Evolutionary conservation across 37 sponge, comb jelly and placozoan genomes (phyloP).

Genomic region (Halichondria panicea): DNA sequence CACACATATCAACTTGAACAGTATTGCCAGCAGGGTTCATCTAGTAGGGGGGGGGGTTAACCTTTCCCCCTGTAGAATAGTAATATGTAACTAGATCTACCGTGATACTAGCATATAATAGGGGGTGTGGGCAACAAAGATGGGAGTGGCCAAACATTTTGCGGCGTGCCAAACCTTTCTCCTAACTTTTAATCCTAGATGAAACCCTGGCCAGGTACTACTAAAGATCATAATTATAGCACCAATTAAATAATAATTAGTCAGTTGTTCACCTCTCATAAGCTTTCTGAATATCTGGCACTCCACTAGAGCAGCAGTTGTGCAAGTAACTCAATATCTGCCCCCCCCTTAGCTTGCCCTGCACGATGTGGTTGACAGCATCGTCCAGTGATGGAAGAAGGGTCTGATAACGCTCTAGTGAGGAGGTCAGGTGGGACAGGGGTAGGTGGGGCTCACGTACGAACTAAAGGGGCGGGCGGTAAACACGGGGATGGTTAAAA

Average conservation of each 20-base stretch:
- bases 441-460: constrained; percentile 64
- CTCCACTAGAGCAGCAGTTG: constrained; percentile 64
- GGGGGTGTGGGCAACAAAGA: too few species aligned
- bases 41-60: too few species aligned
- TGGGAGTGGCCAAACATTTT: too few species aligned
- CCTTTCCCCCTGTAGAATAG: too few species aligned
- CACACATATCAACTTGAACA: not conserved
- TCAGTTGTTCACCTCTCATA: constrained; percentile 37
- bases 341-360: constrained; percentile 60
- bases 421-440: constrained; percentile 49
- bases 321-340: constrained; percentile 67
- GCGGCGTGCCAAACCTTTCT: too few species aligned
- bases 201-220: too few species aligned
- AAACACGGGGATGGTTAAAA: not conserved
- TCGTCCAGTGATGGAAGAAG: constrained; percentile 53
- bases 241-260: too few species aligned
- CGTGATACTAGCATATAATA: too few species aligned
- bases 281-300: constrained; percentile 55
- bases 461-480: constrained; percentile 8
- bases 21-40: too few species aligned
- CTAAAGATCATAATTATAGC: too few species aligned
- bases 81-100: too few species aligned
- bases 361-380: constrained; percentile 29
- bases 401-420: constrained; percentile 57
- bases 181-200: too few species aligned